Percentiles rank a stretch among this genome's conserved stretches.
These are phyloP conservation scores for Dreissena rostriformis DNA, from an alignment of 1,140 invertebrate genomes.

Conservation along the genomic window DNA sequence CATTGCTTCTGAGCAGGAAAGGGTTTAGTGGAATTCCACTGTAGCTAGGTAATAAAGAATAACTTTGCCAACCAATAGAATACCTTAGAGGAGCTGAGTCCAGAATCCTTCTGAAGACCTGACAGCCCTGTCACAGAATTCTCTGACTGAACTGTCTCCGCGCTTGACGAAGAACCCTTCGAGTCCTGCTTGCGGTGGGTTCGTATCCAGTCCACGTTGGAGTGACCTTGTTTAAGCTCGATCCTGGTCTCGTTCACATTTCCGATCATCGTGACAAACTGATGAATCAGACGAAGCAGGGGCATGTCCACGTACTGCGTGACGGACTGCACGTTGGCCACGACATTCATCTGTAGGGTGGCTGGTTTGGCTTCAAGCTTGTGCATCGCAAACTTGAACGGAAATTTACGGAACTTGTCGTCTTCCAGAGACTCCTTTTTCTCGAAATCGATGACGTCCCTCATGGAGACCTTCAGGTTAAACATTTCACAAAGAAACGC, in stretches of 20 bases:
- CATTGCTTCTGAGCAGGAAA: too few species aligned
- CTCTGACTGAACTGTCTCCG: slow-evolving; percentile 77
- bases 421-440: slow-evolving; percentile 88
- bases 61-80: background rate
- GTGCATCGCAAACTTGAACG: slow-evolving; percentile 77
- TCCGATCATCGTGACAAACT: slow-evolving; percentile 98
- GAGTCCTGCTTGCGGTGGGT: slow-evolving; percentile 79
- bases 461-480: slow-evolving; percentile 92
- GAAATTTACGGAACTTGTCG: slow-evolving; percentile 83
- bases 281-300: slow-evolving; percentile 94
- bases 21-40: too few species aligned
- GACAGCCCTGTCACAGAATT: slow-evolving; percentile 59
- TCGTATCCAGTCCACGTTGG: slow-evolving; percentile 67
- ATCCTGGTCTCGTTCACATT: slow-evolving; percentile 97
- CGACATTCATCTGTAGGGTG: slow-evolving; percentile 78
- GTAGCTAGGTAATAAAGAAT: too few species aligned
- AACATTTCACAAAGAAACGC: slow-evolving; percentile 96
- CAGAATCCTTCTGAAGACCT: background rate
- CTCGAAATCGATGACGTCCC: slow-evolving; percentile 92
- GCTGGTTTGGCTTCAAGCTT: slow-evolving; percentile 80
- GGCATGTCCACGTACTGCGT: slow-evolving; percentile 94
- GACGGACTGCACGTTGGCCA: slow-evolving; percentile 75
- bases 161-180: slow-evolving; percentile 78
- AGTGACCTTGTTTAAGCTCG: slow-evolving; percentile 85
- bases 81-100: slow-evolving; percentile 34